phyloP scores from a whole-genome alignment of 2,113 vertebrate genomes.

The Mus musculus region GRCm39 chrX:150131001-150131500 shows the following conservation, averaged over 20 bases:
- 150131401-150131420: conserved; percentile 13
- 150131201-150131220: conserved; percentile 32
- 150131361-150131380: not conserved
- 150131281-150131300: conserved; percentile 33
- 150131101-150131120: conserved; percentile 40
- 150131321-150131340: conserved; percentile 45
- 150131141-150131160: conserved; percentile 30
- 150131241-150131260: conserved; percentile 40
- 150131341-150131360: conserved; percentile 18
- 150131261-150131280: conserved; percentile 44
- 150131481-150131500: not conserved
- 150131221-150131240: conserved; percentile 13
- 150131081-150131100: conserved; percentile 24
- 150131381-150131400: conserved; percentile 36
- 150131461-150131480: not conserved
- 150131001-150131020: not conserved
- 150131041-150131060: conserved; percentile 1
- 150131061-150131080: conserved; percentile 51
- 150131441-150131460: conserved; percentile 31
- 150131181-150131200: conserved; percentile 45
- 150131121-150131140: conserved; percentile 5
- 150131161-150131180: conserved; percentile 11
- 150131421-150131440: conserved; percentile 51
- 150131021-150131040: not conserved
- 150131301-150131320: conserved; percentile 20